phyloP scores from a whole-genome alignment of 2,888 invertebrate species.

The Pasiphila rectangulata region DNA sequence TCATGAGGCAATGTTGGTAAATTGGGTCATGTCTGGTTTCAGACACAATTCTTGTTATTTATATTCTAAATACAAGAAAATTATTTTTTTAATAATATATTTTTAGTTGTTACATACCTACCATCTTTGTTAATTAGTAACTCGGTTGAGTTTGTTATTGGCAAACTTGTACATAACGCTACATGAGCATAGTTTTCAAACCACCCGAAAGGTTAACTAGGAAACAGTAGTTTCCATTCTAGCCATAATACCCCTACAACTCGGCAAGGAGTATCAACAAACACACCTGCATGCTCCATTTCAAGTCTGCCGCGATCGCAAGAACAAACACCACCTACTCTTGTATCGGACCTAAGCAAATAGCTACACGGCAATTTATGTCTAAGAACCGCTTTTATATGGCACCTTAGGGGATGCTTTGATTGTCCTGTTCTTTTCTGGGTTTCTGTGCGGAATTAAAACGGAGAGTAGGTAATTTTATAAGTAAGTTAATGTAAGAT shows the following conservation, averaged over 20 bases:
- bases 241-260: conserved; percentile 12
- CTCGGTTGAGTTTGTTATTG: too few species aligned
- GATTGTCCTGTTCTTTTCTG: conserved; percentile 22
- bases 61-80: too few species aligned
- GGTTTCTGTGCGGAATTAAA: conserved; percentile 5
- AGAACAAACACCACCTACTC: conserved; percentile 25
- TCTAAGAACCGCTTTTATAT: conserved; percentile 11
- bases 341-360: conserved; percentile 32
- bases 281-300: conserved; percentile 33
- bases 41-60: too few species aligned
- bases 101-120: too few species aligned
- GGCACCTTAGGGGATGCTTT: conserved; percentile 15
- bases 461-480: neutral
- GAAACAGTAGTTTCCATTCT: conserved; percentile 1
- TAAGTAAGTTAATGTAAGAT: too few species aligned
- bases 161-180: too few species aligned
- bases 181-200: too few species aligned
- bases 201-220: too few species aligned
- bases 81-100: too few species aligned
- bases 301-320: conserved; percentile 28
- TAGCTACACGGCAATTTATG: conserved; percentile 25
- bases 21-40: too few species aligned
- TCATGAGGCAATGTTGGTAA: too few species aligned
- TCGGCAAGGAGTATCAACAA: conserved; percentile 21
- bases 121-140: too few species aligned